Evolutionary conservation across 2,113 vertebrate genomes (phyloP), one percentile per base, ranked within the genome.

Genomic region (Pimephales promelas): DNA sequence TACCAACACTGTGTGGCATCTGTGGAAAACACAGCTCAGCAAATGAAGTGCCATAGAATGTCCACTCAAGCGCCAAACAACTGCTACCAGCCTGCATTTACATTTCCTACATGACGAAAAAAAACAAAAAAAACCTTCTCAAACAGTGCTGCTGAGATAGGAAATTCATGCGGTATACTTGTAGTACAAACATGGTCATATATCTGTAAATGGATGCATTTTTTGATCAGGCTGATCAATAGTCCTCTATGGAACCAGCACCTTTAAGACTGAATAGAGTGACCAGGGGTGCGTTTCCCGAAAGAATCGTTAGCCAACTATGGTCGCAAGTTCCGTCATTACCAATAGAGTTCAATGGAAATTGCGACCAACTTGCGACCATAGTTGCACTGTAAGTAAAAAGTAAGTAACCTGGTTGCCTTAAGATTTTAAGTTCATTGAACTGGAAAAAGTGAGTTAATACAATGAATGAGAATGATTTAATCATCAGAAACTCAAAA

Each of bases 1-100:
- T 72, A 79, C 28, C 11, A 3, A 24, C 73, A 76, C 28, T 76
- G 26, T 10, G 22, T 31, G 31, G 47, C 47, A 10, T 74, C 31
- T 40, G 54, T 36, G 22, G 31, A 57, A n/a, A 77, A n/a, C 36
- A 56, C 20, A 34, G 49, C 74, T 77, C 74, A n/a, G n/a, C 54
- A 57, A 77, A 57, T 77, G 26, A 74, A 74, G 47, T 2, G 43
- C 45, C 26, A 49, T 31, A 74, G 28, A 77, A 36, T 77, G 31
- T 10, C 28, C 22, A 77, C 49, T 59, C 28, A 77, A 77, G 52
- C 72, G 52, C 45, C 31, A 74, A 74, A 52, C 43, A 49, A 74
- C 24, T 74, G 47, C 68, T 45, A 45, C 11, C 3, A 43, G 3
- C 3, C 70, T 45, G 40, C 40, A 72, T 34, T 70, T 70, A 43